These are phyloP conservation scores for Tachypleus tridentatus DNA, from an alignment of 1,140 invertebrate genomes.

Conservation along the genomic window DNA sequence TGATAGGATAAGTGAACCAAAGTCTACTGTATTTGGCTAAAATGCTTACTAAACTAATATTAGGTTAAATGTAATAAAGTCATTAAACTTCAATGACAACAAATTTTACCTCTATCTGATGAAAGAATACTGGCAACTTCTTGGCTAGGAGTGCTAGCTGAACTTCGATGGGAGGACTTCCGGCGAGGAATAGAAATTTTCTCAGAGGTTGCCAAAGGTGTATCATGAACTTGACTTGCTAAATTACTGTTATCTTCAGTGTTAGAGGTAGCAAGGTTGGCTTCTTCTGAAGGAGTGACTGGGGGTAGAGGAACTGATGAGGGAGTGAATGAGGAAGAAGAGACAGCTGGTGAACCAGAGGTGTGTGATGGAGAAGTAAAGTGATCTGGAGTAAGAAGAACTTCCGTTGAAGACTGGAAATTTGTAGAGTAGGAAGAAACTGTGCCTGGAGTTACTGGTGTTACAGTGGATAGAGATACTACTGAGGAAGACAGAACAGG, in stretches of 20 bases:
- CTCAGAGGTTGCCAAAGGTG: conserved; percentile 6
- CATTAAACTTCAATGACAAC: no score
- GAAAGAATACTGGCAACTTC: conserved; percentile 69
- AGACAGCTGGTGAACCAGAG: neutral
- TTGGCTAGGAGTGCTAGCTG: conserved; percentile 50
- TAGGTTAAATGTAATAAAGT: no score
- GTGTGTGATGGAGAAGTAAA: conserved; percentile 49
- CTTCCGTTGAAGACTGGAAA: conserved; percentile 5
- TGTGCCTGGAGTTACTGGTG: no score
- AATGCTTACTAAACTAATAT: no score
- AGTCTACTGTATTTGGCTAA: no score
- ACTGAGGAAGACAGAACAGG: no score
- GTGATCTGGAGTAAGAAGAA: conserved; percentile 74
- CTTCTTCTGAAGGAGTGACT: conserved; percentile 48
- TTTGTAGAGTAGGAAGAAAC: no score
- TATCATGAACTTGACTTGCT: neutral
- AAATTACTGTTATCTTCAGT: neutral
- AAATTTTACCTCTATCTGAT: conserved; percentile 23
- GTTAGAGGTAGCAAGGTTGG: conserved; percentile 32
- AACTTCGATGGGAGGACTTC: conserved; percentile 22
- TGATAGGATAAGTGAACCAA: no score
- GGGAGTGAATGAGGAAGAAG: conserved; percentile 6
- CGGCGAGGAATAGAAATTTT: conserved; percentile 1
- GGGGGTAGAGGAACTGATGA: conserved; percentile 18
- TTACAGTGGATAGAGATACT: no score